These are phyloP conservation scores for Anoura caudifer DNA, from an alignment of 2,113 vertebrate genomes.

Conservation along the genomic window DNA sequence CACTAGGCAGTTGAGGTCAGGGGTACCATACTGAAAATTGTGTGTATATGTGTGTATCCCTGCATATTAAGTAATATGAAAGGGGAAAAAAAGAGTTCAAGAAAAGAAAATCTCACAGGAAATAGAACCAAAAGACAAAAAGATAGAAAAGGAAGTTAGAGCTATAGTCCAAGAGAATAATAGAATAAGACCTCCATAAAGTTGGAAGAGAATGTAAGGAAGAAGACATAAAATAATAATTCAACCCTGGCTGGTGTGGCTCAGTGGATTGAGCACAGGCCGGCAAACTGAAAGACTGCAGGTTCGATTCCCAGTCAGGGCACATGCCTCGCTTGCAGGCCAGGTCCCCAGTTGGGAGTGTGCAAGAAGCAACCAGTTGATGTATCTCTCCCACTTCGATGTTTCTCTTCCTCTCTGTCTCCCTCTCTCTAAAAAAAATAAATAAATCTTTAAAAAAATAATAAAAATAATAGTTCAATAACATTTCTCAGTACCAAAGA, in stretches of 20 bases:
- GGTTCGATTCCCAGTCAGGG: too few relatives aligned
- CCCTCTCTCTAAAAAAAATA: too few relatives aligned
- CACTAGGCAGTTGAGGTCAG: not conserved
- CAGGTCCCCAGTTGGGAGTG: too few relatives aligned
- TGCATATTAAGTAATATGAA: constrained; percentile 6
- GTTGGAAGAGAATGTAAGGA: not conserved
- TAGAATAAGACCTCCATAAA: not conserved
- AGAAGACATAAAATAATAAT: not conserved
- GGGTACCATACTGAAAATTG: not conserved
- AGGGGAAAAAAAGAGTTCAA: not conserved
- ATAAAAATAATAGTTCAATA: not conserved
- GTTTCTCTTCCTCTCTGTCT: too few relatives aligned
- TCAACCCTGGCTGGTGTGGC: not conserved
- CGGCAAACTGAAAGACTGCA: too few relatives aligned
- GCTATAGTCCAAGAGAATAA: not conserved
- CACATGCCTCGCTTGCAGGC: too few relatives aligned
- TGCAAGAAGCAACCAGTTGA: too few relatives aligned
- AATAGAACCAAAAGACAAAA: not conserved
- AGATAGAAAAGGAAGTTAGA: not conserved
- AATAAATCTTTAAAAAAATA: too few relatives aligned
- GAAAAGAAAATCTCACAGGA: not conserved
- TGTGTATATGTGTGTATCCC: not conserved
- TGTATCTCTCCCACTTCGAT: too few relatives aligned
- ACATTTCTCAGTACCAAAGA: not conserved
- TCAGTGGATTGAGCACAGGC: too few relatives aligned